Evolutionary conservation across 2,797 vertebrate genomes (phyloP).

Genomic region (Petrocephalus schoutedeni): DNA sequence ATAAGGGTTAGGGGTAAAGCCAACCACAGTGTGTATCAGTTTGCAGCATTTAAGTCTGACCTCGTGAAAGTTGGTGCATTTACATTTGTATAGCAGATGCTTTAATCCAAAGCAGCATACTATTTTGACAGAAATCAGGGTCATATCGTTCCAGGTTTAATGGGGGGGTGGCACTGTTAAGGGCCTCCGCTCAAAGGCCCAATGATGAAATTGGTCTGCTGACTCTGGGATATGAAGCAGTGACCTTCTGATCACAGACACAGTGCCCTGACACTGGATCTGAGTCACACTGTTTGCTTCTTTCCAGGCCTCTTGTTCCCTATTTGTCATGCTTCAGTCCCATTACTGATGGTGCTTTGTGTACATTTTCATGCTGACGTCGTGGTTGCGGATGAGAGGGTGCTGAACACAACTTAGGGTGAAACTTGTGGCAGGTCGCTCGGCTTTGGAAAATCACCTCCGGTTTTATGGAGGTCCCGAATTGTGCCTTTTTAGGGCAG

Average conservation of each 20-base stretch:
- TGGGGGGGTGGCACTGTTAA: not conserved
- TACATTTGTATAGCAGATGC: not conserved
- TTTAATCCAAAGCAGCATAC: not conserved
- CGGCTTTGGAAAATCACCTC: not conserved
- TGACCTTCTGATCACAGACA: not conserved
- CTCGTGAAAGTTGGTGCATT: not conserved
- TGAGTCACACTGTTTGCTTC: not conserved
- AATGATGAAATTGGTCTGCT: not conserved
- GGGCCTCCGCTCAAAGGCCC: not conserved
- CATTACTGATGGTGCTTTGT: not conserved
- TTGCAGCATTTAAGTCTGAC: not conserved
- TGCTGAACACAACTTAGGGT: not conserved
- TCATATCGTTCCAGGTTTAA: not conserved
- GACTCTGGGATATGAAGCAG: not conserved
- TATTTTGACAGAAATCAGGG: not conserved
- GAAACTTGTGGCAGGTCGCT: not conserved
- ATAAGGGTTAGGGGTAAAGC: not conserved
- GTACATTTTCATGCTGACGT: not conserved
- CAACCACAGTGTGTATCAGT: not conserved
- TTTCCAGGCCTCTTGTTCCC: not conserved
- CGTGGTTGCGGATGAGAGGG: not conserved
- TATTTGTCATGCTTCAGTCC: not conserved
- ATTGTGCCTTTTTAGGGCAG: not conserved
- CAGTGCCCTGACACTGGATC: not conserved
- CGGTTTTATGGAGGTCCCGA: not conserved